Conservation (phyloP, 1,140 invertebrate species). For the Aphidius ervi region DNA sequence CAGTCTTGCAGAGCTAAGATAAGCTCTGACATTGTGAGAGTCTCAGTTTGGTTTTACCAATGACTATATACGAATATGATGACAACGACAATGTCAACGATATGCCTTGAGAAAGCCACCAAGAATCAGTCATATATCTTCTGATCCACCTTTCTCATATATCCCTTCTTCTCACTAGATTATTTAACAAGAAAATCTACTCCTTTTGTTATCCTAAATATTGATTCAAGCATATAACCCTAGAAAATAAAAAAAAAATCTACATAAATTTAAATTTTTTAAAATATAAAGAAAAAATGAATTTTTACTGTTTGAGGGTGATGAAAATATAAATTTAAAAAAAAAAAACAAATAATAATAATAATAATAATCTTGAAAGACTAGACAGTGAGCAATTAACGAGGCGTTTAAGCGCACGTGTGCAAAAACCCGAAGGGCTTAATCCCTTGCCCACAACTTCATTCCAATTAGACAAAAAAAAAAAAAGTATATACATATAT, state of each 20-base stretch:
- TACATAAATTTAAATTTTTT: too few species aligned
- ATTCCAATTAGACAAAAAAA: constrained; percentile 22
- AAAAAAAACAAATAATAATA: not conserved
- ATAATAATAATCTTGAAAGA: not conserved
- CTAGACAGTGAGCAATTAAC: constrained; percentile 40
- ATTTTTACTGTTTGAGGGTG: too few species aligned
- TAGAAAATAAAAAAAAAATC: too few species aligned
- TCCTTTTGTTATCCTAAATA: not conserved
- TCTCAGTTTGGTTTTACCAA: constrained; percentile 30
- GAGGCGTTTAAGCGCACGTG: constrained; percentile 45
- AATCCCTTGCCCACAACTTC: constrained; percentile 28
- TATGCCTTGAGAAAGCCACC: constrained; percentile 10
- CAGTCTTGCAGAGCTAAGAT: constrained; percentile 53
- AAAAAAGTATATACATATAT: constrained; percentile 10
- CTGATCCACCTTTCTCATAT: constrained; percentile 25
- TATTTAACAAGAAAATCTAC: constrained; percentile 7
- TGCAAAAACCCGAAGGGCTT: constrained; percentile 37
- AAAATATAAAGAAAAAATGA: too few species aligned
- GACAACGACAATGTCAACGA: constrained; percentile 1
- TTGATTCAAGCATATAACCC: not conserved
- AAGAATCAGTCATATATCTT: constrained; percentile 18
- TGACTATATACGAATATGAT: not conserved
- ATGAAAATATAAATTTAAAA: not conserved
- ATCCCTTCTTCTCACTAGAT: constrained; percentile 8
- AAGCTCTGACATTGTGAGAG: constrained; percentile 41